These are phyloP conservation scores for Emydocephalus ijimae DNA, from an alignment of 2,113 vertebrate species.

Conservation along the genomic window DNA sequence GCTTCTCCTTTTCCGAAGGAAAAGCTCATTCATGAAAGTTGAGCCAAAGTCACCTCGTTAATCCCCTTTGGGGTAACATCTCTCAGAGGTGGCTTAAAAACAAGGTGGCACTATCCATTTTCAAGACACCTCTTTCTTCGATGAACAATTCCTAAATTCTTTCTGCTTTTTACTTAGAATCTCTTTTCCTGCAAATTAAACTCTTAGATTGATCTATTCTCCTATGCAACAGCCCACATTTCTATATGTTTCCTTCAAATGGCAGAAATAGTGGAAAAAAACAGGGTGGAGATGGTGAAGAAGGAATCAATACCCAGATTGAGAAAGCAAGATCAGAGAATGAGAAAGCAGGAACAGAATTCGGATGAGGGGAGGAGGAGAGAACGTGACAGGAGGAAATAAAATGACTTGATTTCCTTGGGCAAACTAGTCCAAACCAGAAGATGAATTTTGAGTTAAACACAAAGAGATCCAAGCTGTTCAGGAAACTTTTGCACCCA, in stretches of 20 bases:
- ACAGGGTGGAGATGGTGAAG: neutral
- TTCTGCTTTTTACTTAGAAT: neutral
- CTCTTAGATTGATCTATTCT: neutral
- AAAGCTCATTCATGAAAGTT: neutral
- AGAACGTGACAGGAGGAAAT: neutral
- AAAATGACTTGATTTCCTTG: neutral
- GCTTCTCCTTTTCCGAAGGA: neutral
- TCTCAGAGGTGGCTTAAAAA: neutral
- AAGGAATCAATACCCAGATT: neutral
- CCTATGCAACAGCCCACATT: neutral
- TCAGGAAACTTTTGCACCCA: neutral
- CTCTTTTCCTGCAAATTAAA: neutral
- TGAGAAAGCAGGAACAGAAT: neutral
- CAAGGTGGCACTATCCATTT: neutral
- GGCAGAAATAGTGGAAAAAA: neutral
- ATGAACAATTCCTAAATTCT: neutral
- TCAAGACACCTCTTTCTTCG: neutral
- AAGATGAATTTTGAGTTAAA: neutral
- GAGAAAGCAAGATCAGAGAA: neutral
- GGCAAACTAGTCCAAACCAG: neutral
- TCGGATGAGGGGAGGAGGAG: neutral
- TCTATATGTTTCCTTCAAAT: neutral
- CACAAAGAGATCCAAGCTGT: neutral
- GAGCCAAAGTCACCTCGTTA: neutral
- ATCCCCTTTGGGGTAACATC: neutral